Base-by-base conservation (phyloP, 2,888 invertebrate species). In the Tetranychus piercei region DNA sequence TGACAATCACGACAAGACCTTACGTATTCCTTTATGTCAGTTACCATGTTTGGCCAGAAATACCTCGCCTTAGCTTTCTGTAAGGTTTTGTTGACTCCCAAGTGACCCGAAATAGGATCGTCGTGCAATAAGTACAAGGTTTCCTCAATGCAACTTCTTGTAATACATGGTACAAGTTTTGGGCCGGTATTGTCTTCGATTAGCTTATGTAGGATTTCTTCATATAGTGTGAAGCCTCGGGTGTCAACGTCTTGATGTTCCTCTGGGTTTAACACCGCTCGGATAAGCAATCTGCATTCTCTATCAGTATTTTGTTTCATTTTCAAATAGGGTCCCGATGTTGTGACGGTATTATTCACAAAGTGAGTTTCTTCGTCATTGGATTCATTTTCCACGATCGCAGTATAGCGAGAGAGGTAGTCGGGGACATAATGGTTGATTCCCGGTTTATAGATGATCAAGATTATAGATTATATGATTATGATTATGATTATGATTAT, bases 1-100 rank as follows among this genome's bases (percentile, higher is more conserved):
- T 70, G 74, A 18, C 74, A 74, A 6, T 70, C 45, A 1, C 6
- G 1, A 55, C 74, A 74, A 4, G 74, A 69, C 18, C n/a, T 22
- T 1, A 43, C 8, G 22, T 70, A 74, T n/a, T 44, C 44, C 4
- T 66, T 2, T 4, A 45, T n/a, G 23, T 20, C 18, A 44, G 1
- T n/a, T n/a, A n/a, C 44, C 6, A 45, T 1, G 22, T 20, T 69
- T 18, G 74, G 69, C 9, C 44, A 74, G n/a, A 44, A 74, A 44
- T 43, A 74, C 4, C 69, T 8, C 23, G 3, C 18, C 3, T 11
- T 69, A 15, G 44, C 34, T 70, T 45, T 69, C 1, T 44, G 6
- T 1, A n/a, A 22, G 7, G 74, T 74, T 69, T 74, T 74, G 4
- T 18, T 11, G 20, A 44, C 20, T n/a, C 69, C 74, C 2, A 74